Conservation (phyloP, 2,888 invertebrate genomes). For the Mesorhabditis sp. region DNA sequence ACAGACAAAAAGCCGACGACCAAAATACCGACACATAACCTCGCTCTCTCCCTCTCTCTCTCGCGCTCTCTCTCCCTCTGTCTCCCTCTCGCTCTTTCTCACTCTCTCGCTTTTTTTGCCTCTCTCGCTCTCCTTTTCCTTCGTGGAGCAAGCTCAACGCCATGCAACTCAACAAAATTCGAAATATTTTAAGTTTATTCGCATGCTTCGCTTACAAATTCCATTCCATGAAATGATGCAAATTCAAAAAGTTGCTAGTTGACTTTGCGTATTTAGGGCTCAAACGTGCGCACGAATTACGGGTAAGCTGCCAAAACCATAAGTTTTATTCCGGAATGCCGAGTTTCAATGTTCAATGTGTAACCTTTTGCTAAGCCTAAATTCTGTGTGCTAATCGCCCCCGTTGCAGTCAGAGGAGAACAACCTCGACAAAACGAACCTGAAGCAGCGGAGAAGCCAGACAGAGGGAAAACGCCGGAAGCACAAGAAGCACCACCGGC, state of each 20-base stretch:
- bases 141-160: no score
- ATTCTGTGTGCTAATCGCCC: neutral
- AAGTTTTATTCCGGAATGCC: no score
- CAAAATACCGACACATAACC: no score
- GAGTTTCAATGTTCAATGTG: neutral
- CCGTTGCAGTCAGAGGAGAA: neutral
- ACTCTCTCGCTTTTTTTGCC: no score
- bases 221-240: neutral
- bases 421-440: neutral
- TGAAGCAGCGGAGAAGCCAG: neutral
- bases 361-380: neutral
- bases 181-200: no score
- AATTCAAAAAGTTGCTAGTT: no score
- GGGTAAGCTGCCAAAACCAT: neutral
- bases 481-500: neutral
- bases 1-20: no score
- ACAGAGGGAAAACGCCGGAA: neutral
- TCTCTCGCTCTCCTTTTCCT: no score
- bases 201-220: neutral
- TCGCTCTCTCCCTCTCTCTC: no score
- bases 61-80: no score
- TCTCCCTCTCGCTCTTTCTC: no score
- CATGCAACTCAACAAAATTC: no score
- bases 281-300: constrained; percentile 1
- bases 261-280: neutral